Conservation (phyloP, 1,140 invertebrate genomes). For the Callitettix versicolor region DNA sequence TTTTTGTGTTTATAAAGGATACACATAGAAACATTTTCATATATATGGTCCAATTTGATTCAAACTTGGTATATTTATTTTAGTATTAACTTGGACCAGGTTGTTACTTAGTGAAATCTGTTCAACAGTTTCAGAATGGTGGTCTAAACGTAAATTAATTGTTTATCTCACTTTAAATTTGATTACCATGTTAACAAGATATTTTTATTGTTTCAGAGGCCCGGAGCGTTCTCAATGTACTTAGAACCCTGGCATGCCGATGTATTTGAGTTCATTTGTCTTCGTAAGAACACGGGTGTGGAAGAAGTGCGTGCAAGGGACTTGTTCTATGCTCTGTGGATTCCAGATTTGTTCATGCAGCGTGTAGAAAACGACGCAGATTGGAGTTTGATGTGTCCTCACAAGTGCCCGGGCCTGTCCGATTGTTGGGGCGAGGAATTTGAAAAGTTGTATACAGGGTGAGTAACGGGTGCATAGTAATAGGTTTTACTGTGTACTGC, state of each 20-base stretch:
- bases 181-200: no score
- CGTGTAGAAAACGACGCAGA: constrained; percentile 76
- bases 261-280: constrained; percentile 88
- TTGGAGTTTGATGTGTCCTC: constrained; percentile 97
- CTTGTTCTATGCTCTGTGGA: constrained; percentile 97
- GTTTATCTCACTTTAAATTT: no score
- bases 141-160: no score
- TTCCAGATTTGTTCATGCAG: constrained; percentile 98
- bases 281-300: constrained; percentile 88
- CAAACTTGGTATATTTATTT: no score
- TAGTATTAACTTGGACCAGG: no score
- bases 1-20: no score
- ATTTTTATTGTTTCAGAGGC: constrained; percentile 53
- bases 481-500: no score
- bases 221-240: constrained; percentile 98
- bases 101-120: no score
- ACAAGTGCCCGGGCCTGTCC: constrained; percentile 79
- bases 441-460: constrained; percentile 75
- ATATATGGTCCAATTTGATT: no score
- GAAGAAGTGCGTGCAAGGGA: constrained; percentile 89
- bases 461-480: no score
- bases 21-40: no score
- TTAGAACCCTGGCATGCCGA: constrained; percentile 99
- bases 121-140: no score
- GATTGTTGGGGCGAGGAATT: constrained; percentile 95